A percentile compares a stretch with the other conserved stretches of the same genome.
Conservation (phyloP, 2,888 invertebrate genomes). For the Limenitis arthemis region DNA sequence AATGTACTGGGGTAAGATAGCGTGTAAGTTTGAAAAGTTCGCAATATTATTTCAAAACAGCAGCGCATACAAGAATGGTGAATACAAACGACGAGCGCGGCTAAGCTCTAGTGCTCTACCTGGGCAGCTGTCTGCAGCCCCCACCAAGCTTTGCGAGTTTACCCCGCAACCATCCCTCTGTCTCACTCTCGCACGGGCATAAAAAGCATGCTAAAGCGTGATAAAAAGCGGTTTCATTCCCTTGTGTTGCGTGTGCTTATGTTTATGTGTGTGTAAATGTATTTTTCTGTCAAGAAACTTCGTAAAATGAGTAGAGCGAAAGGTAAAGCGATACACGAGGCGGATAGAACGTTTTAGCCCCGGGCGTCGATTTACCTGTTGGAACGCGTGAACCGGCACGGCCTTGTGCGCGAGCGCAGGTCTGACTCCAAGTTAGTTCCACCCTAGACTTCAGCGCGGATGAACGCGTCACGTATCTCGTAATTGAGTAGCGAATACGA, state of each 20-base stretch:
- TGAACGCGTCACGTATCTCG: slow-evolving; percentile 51
- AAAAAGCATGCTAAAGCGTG: slow-evolving; percentile 52
- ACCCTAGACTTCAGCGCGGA: slow-evolving; percentile 64
- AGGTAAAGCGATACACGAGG: slow-evolving; percentile 42
- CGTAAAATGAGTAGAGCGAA: slow-evolving; percentile 43
- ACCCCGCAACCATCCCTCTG: slow-evolving; percentile 54
- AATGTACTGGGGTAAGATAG: neutral
- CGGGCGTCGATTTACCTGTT: slow-evolving; percentile 66
- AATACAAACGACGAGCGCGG: slow-evolving; percentile 58
- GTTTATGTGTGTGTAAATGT: slow-evolving; percentile 53
- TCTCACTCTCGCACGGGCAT: slow-evolving; percentile 51
- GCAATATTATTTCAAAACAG: slow-evolving; percentile 56
- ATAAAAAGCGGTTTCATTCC: slow-evolving; percentile 68
- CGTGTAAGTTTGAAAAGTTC: slow-evolving; percentile 45
- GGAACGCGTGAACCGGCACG: slow-evolving; percentile 74
- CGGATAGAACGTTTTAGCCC: slow-evolving; percentile 49
- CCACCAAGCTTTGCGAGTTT: slow-evolving; percentile 52
- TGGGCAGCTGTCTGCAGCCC: slow-evolving; percentile 66
- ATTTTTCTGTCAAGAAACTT: slow-evolving; percentile 65
- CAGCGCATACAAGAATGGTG: slow-evolving; percentile 41
- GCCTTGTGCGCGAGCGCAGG: slow-evolving; percentile 74
- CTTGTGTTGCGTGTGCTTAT: slow-evolving; percentile 42
- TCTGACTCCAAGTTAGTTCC: slow-evolving; percentile 64
- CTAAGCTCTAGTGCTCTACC: slow-evolving; percentile 62
- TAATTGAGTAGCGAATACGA: slow-evolving; percentile 49